These are phyloP conservation scores for Lampris megalopsis DNA, from an alignment of 2,113 vertebrate species.

Conservation along the genomic window DNA sequence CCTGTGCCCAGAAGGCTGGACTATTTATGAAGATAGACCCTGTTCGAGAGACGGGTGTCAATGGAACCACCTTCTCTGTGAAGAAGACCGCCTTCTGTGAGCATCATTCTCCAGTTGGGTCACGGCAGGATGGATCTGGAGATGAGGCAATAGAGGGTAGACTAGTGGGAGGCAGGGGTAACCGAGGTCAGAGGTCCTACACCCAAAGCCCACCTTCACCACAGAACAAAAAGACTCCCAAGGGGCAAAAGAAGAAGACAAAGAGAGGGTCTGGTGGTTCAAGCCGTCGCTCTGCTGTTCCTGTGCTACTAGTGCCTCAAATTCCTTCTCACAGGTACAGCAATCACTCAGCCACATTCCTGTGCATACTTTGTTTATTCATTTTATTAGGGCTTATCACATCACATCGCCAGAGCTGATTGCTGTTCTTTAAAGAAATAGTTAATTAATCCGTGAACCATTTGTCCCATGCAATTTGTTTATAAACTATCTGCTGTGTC, in stretches of 20 bases:
- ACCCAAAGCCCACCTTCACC: conserved; percentile 75
- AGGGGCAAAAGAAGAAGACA: conserved; percentile 90
- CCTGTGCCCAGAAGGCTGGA: conserved; percentile 93
- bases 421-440: neutral
- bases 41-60: conserved; percentile 91
- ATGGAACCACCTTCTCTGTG: conserved; percentile 95
- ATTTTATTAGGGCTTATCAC: too few species aligned
- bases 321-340: conserved; percentile 94
- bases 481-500: neutral
- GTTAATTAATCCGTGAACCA: neutral
- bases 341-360: conserved; percentile 2
- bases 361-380: conserved; percentile 15
- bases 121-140: conserved; percentile 73
- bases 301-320: conserved; percentile 90
- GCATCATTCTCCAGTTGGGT: conserved; percentile 88
- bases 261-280: conserved; percentile 81
- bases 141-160: conserved; percentile 79
- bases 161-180: conserved; percentile 80
- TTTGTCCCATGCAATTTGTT: neutral
- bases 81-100: conserved; percentile 97
- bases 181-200: conserved; percentile 80
- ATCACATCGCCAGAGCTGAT: neutral
- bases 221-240: conserved; percentile 78
- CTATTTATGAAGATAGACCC: conserved; percentile 99
- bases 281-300: conserved; percentile 76